Evolutionary conservation across 2,888 invertebrate species (phyloP), one percentile per base, ranked within the genome.

Genomic region (Ephialtes manifestator): DNA sequence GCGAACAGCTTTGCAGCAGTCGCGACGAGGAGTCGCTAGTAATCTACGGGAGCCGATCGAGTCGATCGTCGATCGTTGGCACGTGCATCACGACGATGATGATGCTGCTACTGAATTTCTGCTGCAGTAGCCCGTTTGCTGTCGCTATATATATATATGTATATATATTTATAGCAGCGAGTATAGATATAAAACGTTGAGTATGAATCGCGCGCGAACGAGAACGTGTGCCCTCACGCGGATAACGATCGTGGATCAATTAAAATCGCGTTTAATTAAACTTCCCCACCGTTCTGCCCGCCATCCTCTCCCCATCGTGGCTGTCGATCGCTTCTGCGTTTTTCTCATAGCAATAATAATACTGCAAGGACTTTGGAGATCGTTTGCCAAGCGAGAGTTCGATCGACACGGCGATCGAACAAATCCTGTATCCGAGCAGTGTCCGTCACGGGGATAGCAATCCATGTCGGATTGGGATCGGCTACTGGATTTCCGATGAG

Each of bases 231-330:
- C 72, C 71, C 71, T 84, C 76, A 68, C 84, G 80, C 76, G 81
- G 84, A 84, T 84, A 84, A 84, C 84, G 84, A 84, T 84, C 81
- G 68, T 60, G 76, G 84, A 84, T 81, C 84, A 77, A 84, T 84
- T 81, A 77, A 84, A 77, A 72, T 67, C 80, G 58, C 72, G 76
- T 67, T 84, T 67, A 81, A 84, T 84, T 81, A 84, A 77, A 82
- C 77, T 82, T 77, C 71, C 35, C 67, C 67, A 63, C 67, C 67
- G 20, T 0, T 10, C 39, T 1, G 7, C 35, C 39, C 39, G 18
- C 63, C 10, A 35, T 82, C 53, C 43, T 53, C 51, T 8, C n/a
- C 28, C 20, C 63, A 24, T 51, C 5, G 2, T 31, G 13, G 28
- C 43, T 65, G n/a, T 51, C 76, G 51, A 65, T 67, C 39, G 65